Evolutionary conservation across 2,797 vertebrate genomes (phyloP), one percentile per base, ranked within the genome.

Genomic region (Neosalanx taihuensis): DNA sequence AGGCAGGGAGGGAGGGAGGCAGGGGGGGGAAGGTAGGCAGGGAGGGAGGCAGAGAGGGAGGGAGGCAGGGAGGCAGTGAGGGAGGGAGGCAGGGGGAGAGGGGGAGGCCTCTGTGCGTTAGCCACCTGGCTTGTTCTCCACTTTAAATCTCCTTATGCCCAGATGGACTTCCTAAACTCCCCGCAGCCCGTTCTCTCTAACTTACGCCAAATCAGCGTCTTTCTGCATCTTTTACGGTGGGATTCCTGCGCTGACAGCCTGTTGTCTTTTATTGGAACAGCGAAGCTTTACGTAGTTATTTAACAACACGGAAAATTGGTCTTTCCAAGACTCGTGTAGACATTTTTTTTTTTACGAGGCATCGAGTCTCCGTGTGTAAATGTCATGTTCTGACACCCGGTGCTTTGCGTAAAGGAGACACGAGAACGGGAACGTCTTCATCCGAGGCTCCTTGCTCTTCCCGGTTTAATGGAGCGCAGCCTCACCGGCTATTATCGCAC

Each of bases 401-500:
- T 73, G 60, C 69, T 62, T 29, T 75, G 63, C 30, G 17, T 51
- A 78, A 66, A 67, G 71, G 75, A 69, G 79, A 75, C 78, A 69
- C 66, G 72, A 70, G 56, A 83, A 70, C 69, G 64, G 31, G 6
- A 26, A 26, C 72, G 30, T 53, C 20, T 12, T 79, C 71, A 63
- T 62, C 64, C 69, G 60, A 23, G 51, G n/a, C n/a, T n/a, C 63
- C 68, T 31, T 60, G n/a, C 72, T 72, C 53, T 66, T 71, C 75
- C 63, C 70, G 61, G 64, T 73, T 64, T 74, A 77, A 75, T 72
- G 75, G 75, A 76, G 77, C 73, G 69, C 69, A 62, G 63, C 76
- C 79, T 86, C 76, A 68, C 67, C 70, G 72, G 77, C 85, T 87
- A 81, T 89, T 84, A 83, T 84, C 81, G 69, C 73, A 56, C 59